These are phyloP conservation scores for Phorcus lineatus DNA, from an alignment of 2,888 invertebrate genomes.

Conservation along the genomic window DNA sequence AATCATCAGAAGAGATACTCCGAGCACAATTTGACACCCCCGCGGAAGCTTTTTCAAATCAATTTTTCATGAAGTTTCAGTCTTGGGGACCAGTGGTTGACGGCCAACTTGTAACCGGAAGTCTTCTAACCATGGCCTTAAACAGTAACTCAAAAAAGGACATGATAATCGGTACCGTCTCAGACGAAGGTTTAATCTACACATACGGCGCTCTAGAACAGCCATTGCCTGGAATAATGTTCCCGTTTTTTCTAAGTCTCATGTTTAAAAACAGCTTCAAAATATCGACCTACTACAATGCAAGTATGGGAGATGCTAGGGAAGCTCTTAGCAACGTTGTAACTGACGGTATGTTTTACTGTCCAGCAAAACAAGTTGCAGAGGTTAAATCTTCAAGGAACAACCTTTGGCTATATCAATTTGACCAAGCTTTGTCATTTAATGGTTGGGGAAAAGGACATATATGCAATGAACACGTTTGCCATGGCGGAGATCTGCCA, in stretches of 20 bases:
- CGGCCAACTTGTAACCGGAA: constrained; percentile 39
- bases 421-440: constrained; percentile 45
- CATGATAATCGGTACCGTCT: constrained; percentile 52
- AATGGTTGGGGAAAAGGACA: constrained; percentile 40
- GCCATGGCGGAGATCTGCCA: constrained; percentile 57
- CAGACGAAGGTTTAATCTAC: constrained; percentile 47
- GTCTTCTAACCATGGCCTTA: constrained; percentile 34
- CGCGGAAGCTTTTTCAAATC: constrained; percentile 31
- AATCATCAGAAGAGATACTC: constrained; percentile 45
- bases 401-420: constrained; percentile 51
- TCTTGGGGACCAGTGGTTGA: constrained; percentile 58
- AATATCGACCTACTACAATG: neutral
- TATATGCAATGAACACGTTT: constrained; percentile 46
- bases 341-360: constrained; percentile 38
- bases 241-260: constrained; percentile 25
- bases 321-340: constrained; percentile 38
- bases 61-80: constrained; percentile 47
- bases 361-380: neutral
- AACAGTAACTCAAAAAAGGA: constrained; percentile 40
- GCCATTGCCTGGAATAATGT: constrained; percentile 33
- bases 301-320: constrained; percentile 34
- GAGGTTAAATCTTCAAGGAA: neutral
- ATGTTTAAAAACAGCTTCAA: neutral
- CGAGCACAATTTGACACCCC: constrained; percentile 42
- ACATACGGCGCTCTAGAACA: constrained; percentile 42